A percentile compares a stretch with the other conserved stretches of the same genome.
Conservation (phyloP, 2,797 vertebrate species). For the Enteromius afrohamiltoni region DNA sequence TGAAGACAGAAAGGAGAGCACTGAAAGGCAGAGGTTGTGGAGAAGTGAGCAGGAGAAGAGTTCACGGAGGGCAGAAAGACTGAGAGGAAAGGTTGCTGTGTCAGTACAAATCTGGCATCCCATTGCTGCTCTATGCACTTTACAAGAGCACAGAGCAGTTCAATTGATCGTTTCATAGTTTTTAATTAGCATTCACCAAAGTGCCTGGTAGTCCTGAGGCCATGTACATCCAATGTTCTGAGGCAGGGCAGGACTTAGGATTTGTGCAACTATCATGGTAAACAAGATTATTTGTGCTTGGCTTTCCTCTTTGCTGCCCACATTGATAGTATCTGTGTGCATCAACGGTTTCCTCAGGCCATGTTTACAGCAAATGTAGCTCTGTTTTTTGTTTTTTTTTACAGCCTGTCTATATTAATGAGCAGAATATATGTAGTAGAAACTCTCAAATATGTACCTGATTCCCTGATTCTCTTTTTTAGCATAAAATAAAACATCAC, state of each 20-base stretch:
- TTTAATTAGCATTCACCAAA: constrained; percentile 59
- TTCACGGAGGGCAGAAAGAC: background rate
- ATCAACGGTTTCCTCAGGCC: constrained; percentile 37
- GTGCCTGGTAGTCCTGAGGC: constrained; percentile 24
- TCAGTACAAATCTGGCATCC: constrained; percentile 31
- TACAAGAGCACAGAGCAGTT: constrained; percentile 27
- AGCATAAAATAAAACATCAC: constrained; percentile 16
- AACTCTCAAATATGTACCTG: background rate
- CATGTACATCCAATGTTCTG: constrained; percentile 38
- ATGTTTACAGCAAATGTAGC: constrained; percentile 30
- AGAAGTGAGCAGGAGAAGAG: background rate
- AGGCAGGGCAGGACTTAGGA: constrained; percentile 14
- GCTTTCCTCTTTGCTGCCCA: constrained; percentile 12
- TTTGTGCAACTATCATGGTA: constrained; percentile 37
- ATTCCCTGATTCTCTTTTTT: constrained; percentile 1
- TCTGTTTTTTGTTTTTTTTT: background rate
- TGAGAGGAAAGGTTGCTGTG: constrained; percentile 19
- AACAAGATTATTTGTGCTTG: constrained; percentile 40
- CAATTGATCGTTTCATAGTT: constrained; percentile 54
- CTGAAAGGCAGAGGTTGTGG: background rate
- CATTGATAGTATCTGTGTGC: constrained; percentile 31
- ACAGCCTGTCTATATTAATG: constrained; percentile 31
- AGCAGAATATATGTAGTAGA: background rate
- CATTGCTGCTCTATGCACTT: constrained; percentile 27
- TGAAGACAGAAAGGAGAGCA: background rate